A percentile compares a stretch with the other conserved stretches of the same genome.
phyloP scores from a whole-genome alignment of 2,113 vertebrate species.

The Ia io region DNA sequence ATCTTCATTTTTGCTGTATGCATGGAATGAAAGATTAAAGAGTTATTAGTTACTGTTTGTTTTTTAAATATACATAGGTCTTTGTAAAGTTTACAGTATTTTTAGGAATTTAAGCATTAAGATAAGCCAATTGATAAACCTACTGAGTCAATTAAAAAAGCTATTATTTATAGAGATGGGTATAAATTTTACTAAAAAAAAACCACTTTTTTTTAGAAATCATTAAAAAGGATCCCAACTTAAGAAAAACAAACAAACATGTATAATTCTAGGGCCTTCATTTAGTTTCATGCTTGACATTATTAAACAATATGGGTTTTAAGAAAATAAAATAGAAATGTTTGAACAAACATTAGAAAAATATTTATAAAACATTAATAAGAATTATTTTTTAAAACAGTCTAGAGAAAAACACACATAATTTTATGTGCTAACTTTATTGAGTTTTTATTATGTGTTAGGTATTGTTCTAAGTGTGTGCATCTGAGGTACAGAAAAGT shows the following conservation, averaged over 20 bases:
- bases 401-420: not conserved
- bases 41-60: conserved; percentile 24
- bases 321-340: not conserved
- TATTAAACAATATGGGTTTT: not conserved
- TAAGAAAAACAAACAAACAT: not conserved
- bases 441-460: not conserved
- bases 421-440: not conserved
- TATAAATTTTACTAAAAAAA: not conserved
- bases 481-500: not conserved
- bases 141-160: not conserved
- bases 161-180: not conserved
- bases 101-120: not conserved
- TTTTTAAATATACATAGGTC: not conserved
- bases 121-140: not conserved
- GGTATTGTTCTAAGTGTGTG: not conserved
- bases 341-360: not conserved
- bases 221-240: not conserved
- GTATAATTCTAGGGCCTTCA: rapidly evolving
- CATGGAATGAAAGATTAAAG: conserved; percentile 55
- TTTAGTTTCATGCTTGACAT: not conserved
- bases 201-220: not conserved
- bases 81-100: not conserved
- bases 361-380: not conserved
- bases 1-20: conserved; percentile 61
- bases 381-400: not conserved